Base-by-base conservation (phyloP, 2,113 vertebrate species). In the Platysternon megacephalum region DNA sequence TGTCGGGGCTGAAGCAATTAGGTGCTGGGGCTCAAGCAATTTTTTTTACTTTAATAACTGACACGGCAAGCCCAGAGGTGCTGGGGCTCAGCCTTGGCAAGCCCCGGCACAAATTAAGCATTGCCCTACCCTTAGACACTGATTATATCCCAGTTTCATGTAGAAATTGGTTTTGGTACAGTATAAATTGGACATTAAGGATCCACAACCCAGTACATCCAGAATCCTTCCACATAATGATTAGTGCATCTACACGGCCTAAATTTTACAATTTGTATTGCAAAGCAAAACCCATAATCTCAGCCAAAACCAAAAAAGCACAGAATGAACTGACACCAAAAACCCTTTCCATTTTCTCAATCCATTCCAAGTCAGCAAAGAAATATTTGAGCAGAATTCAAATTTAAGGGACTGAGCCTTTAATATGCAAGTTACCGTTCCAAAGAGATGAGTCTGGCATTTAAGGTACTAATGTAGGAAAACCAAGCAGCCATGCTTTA, bases 391-490 rank as follows among this genome's bases (percentile, higher is more conserved):
- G 19, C 21, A 93, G n/a, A 89, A 84, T 84, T 91, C 10, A 90
- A 9, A 16, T 35, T 49, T 52, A 32, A 80, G 32, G 32, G 14
- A 5, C 55, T 87, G 51, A 92, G 86, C 3, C 28, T 35, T 87
- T 6, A 91, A 10, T 29, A 52, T 22, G 21, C 3, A 89, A 9
- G 14, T 24, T 22, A 26, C 2, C 76, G 10, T 39, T 79, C 84
- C 42, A 58, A 83, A 72, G 58, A 39, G 13, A 65, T 1, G 3
- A 1, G 11, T 61, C 3, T 58, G n/a, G 8, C 85, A 91, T 22
- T 93, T 48, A 93, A 78, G 86, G 32, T 81, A 91, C 93, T 42
- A 51, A 46, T 51, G 76, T 6, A 24, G 81, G 85, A 84, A 2
- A 79, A 94, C 16, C 4, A 7, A 72, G 5, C 3, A 93, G 1